Evolutionary conservation across 1,140 invertebrate genomes (phyloP), one percentile per base, ranked within the genome.

Genomic region (Zaprionus ghesquierei): DNA sequence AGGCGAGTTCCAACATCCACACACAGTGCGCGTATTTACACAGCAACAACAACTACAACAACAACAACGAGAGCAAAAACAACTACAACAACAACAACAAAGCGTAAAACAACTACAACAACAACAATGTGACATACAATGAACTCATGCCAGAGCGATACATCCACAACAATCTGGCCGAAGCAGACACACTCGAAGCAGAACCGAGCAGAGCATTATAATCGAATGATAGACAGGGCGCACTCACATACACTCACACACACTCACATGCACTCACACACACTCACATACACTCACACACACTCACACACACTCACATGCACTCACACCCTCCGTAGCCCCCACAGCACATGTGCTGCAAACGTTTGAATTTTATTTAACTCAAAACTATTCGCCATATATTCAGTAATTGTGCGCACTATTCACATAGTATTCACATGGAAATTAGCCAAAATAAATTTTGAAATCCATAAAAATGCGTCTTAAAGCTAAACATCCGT

Each of bases 81-180:
- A 46, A 46, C 18, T 10, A 46, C 41, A 46, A 46, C 41, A 18
- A 20, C 2, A 18, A 44, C 61, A 70, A 68, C 64, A 61, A 25
- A 5, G 25, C 25, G 33, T n/a, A n/a, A n/a, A 35, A 35, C 33
- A 35, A 35, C 33, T 35, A 61, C 59, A 62, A 55, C 49, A 31
- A 55, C 50, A 38, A 70, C 54, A 63, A 69, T n/a, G 49, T 68
- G 70, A 69, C 70, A 69, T 58, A 61, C 58, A 75, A 61, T 75
- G 73, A 75, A 75, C 73, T 75, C 73, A 75, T 70, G 60, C 60
- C 4, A 5, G 13, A n/a, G 20, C 55, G 65, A 74, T 74, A 69
- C 71, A 35, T 63, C 41, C 50, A 46, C 33, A 69, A 44, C 51
- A 62, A 51, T 46, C 44, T n/a, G 13, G 15, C 35, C 41, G 53